A percentile compares a stretch with the other conserved stretches of the same genome.
Evolutionary conservation across 1,140 invertebrate genomes (phyloP).

Genomic region (Papilio dardanus): DNA sequence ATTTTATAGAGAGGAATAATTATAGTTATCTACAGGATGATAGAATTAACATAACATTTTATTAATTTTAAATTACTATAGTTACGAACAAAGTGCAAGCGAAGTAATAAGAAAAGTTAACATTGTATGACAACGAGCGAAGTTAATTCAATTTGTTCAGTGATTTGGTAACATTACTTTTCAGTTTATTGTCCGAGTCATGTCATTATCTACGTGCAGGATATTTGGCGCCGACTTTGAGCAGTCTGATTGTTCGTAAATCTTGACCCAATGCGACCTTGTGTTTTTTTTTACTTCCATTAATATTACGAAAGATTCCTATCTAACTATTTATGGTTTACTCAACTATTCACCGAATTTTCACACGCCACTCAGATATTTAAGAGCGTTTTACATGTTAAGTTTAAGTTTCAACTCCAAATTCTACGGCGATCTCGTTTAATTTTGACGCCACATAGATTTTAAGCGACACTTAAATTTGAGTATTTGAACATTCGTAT

Average conservation of each 20-base stretch:
- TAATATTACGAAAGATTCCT: conserved; percentile 33
- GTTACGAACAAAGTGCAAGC: background rate
- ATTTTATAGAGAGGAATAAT: background rate
- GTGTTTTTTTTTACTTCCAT: conserved; percentile 45
- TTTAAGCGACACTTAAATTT: too few species aligned
- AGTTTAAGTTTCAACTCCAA: too few species aligned
- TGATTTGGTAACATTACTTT: conserved; percentile 19
- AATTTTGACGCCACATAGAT: too few species aligned
- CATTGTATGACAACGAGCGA: background rate
- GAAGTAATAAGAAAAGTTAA: background rate
- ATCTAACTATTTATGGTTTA: too few species aligned
- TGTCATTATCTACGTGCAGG: conserved; percentile 24
- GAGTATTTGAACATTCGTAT: too few species aligned
- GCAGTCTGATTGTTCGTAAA: conserved; percentile 70
- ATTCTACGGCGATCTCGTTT: too few species aligned
- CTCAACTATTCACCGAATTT: too few species aligned
- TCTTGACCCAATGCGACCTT: conserved; percentile 65
- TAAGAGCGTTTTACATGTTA: too few species aligned
- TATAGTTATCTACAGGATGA: background rate
- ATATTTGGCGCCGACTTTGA: conserved; percentile 57
- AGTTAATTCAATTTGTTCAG: conserved; percentile 21
- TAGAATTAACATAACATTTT: background rate
- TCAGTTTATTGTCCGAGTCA: conserved; percentile 25
- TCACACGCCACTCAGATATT: too few species aligned
- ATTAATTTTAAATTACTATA: background rate